Percentiles rank a stretch among this genome's conserved stretches.
These are phyloP conservation scores for Mechanitis messenoides DNA, from an alignment of 2,888 invertebrate species.

Conservation along the genomic window DNA sequence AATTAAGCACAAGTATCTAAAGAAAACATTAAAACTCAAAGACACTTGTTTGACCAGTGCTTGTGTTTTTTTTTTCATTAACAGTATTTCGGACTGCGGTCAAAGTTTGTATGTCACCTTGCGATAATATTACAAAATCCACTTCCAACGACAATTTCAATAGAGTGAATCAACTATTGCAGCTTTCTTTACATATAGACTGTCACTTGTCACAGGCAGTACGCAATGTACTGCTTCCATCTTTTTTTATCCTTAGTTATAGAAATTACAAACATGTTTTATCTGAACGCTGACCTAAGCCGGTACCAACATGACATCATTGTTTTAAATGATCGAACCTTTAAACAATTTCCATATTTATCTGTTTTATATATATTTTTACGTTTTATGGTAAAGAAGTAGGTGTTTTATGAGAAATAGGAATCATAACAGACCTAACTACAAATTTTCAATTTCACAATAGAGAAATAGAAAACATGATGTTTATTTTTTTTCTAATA, in stretches of 20 bases:
- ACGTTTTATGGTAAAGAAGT: neutral
- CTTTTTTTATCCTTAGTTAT: conserved; percentile 4
- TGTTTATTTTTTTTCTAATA: no score
- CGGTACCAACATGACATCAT: conserved; percentile 19
- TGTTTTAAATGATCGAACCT: conserved; percentile 13
- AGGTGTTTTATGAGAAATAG: no score
- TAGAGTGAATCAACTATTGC: conserved; percentile 3
- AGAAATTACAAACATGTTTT: neutral
- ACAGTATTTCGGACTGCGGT: conserved; percentile 16
- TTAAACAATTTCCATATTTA: neutral
- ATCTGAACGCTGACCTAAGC: no score
- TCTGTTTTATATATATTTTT: neutral
- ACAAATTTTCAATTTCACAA: no score
- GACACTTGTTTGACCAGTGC: conserved; percentile 15
- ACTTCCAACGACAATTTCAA: neutral
- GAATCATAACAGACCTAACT: no score
- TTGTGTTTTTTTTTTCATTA: conserved; percentile 20
- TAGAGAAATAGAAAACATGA: no score
- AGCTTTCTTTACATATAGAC: neutral
- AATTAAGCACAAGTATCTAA: neutral
- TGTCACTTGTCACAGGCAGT: neutral
- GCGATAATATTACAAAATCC: neutral
- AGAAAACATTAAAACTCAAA: neutral
- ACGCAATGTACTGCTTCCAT: neutral
- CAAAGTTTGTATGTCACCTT: conserved; percentile 15